Evolutionary conservation across 2,888 invertebrate genomes (phyloP), one percentile per base, ranked within the genome.

Genomic region (Geophilus truncorum): DNA sequence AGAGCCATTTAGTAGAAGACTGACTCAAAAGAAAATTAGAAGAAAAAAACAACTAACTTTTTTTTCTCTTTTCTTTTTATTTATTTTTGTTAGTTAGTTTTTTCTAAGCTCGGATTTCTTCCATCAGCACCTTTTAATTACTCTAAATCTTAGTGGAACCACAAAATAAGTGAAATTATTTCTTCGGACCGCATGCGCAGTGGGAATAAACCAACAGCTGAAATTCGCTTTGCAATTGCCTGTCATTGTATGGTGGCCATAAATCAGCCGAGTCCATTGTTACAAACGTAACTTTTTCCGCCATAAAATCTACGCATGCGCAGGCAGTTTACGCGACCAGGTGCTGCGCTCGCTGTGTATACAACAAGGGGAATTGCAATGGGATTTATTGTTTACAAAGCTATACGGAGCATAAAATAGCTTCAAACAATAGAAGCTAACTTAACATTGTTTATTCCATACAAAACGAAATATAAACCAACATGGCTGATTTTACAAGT

Each of bases 351-450:
- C 62, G 15, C 62, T 62, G 25, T 62, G 62, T 62, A 62, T 62
- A 62, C 62, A 62, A 62, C 62, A 62, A 62, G 62, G 62, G 62
- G 62, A 62, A 62, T 62, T 62, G 62, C 62, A 62, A 62, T 62
- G 62, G 62, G 62, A 62, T 15, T 62, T 62, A 62, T 62, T 62
- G 62, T 62, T 62, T 23, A 62, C 62, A 62, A 62, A 62, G 15
- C 62, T 62, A 62, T 25, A 62, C 62, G 25, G 15, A 28, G 62
- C 62, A 62, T 62, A 62, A 62, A 62, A 62, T 62, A 62, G 25
- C 62, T 62, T 23, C 62, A 62, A 62, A 62, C 62, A 62, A 62
- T 62, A 62, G 62, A 62, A 25, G 10, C 23, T 62, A 21, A 62
- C 12, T 62, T 62, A 1, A 23, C 28, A 3, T 62, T 62, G 62